Conservation (phyloP, 92 coral and sea anemone genomes). For the Porites divaricata region DNA sequence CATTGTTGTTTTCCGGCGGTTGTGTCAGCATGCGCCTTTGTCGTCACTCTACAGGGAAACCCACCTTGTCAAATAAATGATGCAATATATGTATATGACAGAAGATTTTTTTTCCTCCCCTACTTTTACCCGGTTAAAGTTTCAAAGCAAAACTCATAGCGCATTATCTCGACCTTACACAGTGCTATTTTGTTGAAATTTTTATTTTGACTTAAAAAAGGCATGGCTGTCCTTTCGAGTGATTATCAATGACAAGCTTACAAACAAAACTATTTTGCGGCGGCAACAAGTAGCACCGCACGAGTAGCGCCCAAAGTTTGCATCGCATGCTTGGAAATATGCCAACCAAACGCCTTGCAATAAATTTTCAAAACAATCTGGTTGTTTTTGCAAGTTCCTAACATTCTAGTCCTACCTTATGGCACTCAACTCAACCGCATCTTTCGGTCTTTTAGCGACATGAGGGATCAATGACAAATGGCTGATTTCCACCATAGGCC, state of each 20-base stretch:
- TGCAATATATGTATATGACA: constrained; percentile 14
- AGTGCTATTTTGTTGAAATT: no score
- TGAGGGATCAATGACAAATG: constrained; percentile 88
- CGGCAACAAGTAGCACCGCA: background rate
- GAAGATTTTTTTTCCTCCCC: no score
- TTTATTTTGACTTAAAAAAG: no score
- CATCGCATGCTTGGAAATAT: constrained; percentile 4
- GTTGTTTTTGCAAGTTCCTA: no score
- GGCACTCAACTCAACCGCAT: constrained; percentile 81
- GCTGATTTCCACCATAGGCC: constrained; percentile 96
- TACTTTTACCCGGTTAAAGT: no score
- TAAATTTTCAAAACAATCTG: no score
- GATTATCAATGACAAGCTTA: no score
- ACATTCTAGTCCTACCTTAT: constrained; percentile 62
- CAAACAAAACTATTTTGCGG: background rate
- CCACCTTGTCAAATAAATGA: constrained; percentile 15
- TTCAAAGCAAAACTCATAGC: no score
- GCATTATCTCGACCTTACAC: no score
- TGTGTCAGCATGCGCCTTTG: no score
- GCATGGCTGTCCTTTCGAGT: no score
- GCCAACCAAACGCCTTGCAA: background rate
- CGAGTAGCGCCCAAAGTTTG: background rate
- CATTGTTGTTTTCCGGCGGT: background rate
- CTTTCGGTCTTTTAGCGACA: constrained; percentile 81
- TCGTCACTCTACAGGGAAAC: constrained; percentile 23